Percentiles rank a stretch among this genome's conserved stretches.
Evolutionary conservation across 2,113 vertebrate species (phyloP).

Genomic region (Pholis gunnellus): DNA sequence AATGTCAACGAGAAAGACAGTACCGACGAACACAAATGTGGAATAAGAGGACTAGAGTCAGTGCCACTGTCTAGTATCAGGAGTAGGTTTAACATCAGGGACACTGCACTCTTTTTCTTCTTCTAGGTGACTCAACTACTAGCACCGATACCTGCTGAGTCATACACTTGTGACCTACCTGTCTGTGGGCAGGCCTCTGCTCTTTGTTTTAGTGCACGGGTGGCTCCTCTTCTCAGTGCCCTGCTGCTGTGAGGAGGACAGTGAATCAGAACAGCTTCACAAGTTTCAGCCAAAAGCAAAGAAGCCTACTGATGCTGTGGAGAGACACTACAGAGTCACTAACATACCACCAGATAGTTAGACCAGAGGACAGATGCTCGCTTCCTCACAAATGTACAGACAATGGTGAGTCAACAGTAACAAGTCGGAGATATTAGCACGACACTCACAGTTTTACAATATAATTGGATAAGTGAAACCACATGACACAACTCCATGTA

Average conservation of each 20-base stretch:
- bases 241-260: conserved; percentile 37
- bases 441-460: neutral
- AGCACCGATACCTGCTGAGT: neutral
- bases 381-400: too few species aligned
- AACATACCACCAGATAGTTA: neutral
- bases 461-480: neutral
- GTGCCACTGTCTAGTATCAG: neutral
- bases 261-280: neutral
- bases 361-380: too few species aligned
- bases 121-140: neutral
- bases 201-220: conserved; percentile 47
- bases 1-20: neutral
- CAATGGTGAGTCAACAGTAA: too few species aligned
- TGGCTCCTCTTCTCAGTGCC: conserved; percentile 54
- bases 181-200: conserved; percentile 48
- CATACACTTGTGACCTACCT: conserved; percentile 40
- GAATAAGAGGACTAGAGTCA: neutral
- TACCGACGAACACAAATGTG: neutral
- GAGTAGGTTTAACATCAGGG: neutral
- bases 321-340: neutral
- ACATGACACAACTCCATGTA: neutral
- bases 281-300: neutral
- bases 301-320: too few species aligned
- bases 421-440: neutral
- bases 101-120: too few species aligned